These are phyloP conservation scores for Zaprionus nigranus DNA, from an alignment of 1,140 invertebrate species.

Conservation along the genomic window DNA sequence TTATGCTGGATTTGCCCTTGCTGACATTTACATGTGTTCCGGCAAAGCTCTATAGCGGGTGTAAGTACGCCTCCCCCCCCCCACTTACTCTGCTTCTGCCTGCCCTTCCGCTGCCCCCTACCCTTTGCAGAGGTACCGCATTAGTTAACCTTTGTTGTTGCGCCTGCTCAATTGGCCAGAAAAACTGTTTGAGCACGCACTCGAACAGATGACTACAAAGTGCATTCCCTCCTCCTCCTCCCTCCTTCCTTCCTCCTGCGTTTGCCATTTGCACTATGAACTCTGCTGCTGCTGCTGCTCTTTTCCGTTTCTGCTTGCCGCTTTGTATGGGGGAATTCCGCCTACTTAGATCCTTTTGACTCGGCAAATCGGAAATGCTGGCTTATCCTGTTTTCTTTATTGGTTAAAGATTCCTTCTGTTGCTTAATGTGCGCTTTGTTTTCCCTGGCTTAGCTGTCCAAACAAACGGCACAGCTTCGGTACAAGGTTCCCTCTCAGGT, in stretches of 20 bases:
- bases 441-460: slow-evolving; percentile 67
- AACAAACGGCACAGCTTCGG: slow-evolving; percentile 48
- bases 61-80: slow-evolving; percentile 16
- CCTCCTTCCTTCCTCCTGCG: slow-evolving; percentile 18
- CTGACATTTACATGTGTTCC: slow-evolving; percentile 81
- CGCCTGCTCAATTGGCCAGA: slow-evolving; percentile 72
- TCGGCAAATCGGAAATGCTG: slow-evolving; percentile 78
- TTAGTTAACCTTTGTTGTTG: slow-evolving; percentile 37
- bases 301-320: slow-evolving; percentile 23
- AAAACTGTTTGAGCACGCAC: slow-evolving; percentile 76
- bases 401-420: slow-evolving; percentile 68
- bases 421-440: slow-evolving; percentile 57
- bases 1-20: slow-evolving; percentile 69
- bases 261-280: slow-evolving; percentile 11
- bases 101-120: not conserved
- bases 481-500: not conserved
- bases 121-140: not conserved
- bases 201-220: slow-evolving; percentile 72
- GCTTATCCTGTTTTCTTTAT: slow-evolving; percentile 83
- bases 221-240: slow-evolving; percentile 32
- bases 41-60: slow-evolving; percentile 64
- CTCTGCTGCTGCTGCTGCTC: slow-evolving; percentile 32
- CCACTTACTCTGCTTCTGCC: not conserved
- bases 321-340: slow-evolving; percentile 74
- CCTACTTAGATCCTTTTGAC: slow-evolving; percentile 82